Base-by-base conservation (phyloP, 2,113 vertebrate genomes). In the Pyxicephalus adspersus region DNA sequence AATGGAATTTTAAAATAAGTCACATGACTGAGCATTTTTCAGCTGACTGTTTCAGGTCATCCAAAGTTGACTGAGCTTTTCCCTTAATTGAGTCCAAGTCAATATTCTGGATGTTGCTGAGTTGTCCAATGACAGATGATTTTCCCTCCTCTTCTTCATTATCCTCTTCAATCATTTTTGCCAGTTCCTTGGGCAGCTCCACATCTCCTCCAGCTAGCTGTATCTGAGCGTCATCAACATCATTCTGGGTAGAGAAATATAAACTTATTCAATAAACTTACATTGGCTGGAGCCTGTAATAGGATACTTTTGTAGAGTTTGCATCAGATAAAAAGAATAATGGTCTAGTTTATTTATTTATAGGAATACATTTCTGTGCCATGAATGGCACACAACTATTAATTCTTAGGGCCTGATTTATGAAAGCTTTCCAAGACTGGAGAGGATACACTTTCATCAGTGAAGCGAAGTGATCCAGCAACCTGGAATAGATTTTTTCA, bases 151-250 rank as follows among this genome's bases (percentile, higher is more conserved):
- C 97, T 82, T 99, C 96, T 85, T 97, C 95, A 61, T 95, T 95
- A 90, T 98, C 96, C 84, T 98, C 94, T 3, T 96, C 96, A 0
- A 98, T 98, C 97, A 99, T 99, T 94, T 98, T 98, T 86, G 96
- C 97, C 89, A 98, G 89, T 89, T 98, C 98, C 19, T 94, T 95
- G 68, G 97, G 97, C 83, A 99, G 87, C 78, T 95, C 93, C 87
- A 99, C 94, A 0, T 98, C 96, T 0, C 97, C 94, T 26, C 93
- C 93, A 0, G 96, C 96, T 87, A 96, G 90, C 88, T 99, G 98
- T 90, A 99, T 97, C 92, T 99, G 98, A 80, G 93, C 95, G 83
- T 98, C 98, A 0, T 99, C 98, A 0, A 89, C 66, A 83, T 98
- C 96, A 0, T 95, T 99, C 97, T 99, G 89, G 3, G 85, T 77